Evolutionary conservation across 2,888 invertebrate species (phyloP), one percentile per base, ranked within the genome.

Genomic region (Acronicta alni): DNA sequence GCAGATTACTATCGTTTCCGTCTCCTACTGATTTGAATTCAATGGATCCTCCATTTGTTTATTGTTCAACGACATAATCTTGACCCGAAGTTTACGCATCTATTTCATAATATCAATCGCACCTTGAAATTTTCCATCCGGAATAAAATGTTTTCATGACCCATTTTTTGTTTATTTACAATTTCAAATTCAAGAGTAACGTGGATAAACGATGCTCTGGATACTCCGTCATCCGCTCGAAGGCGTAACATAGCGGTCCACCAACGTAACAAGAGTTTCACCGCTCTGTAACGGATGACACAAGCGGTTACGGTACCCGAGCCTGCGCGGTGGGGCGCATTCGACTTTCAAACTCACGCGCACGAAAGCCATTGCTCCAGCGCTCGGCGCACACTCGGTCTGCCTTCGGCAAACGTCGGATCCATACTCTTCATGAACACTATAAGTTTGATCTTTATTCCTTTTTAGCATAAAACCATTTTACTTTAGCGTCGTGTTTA

Each of bases 251-350:
- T 89, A 90, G 89, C 92, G 91, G 90, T 88, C 71, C 78, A 61
- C 55, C 78, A 80, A 89, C 88, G 90, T 91, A 90, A 92, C 87
- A 85, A 84, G 81, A 86, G 89, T 91, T 91, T 90, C 91, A 89
- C 90, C 88, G 88, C 80, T 78, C 85, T 83, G 89, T 90, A 90
- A 90, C 90, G 90, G 91, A 93, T 93, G 92, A 92, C 92, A 92
- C 92, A 92, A 92, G 91, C 85, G 81, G 89, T 92, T 92, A 92
- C 92, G 91, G 91, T 91, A 91, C 86, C 70, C 78, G 79, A 67
- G 76, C 63, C 70, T 49, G 64, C 60, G 67, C 67, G 69, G 79
- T 66, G 72, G 81, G 77, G 83, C 79, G 79, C 61, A 72, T 73
- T 73, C 75, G 85, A 88, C 89, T 91, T 91, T 90, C 89, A 87